Evolutionary conservation across 2,888 invertebrate species (phyloP).

Genomic region (Micropterix aruncella): DNA sequence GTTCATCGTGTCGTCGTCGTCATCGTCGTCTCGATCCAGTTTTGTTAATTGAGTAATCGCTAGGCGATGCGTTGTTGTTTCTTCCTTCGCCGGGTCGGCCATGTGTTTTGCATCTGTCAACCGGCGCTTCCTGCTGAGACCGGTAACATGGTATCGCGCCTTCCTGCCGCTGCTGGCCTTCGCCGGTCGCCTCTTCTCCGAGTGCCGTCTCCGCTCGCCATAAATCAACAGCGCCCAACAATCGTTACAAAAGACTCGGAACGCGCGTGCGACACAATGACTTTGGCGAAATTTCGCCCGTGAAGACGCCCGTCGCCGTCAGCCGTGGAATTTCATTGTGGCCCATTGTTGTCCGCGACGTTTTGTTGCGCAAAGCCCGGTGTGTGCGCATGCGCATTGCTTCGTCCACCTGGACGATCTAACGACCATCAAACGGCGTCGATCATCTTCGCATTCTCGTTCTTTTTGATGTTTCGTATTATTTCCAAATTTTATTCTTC

Average conservation of each 20-base stretch:
- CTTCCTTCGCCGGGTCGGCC: constrained; percentile 15
- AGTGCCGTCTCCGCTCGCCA: background rate
- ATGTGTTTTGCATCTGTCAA: constrained; percentile 38
- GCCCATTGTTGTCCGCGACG: background rate
- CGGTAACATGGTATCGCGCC: constrained; percentile 16
- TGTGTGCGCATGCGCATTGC: background rate
- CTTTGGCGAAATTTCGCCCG: background rate
- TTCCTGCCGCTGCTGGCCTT: constrained; percentile 15
- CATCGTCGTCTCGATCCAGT: no score
- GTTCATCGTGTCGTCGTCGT: no score
- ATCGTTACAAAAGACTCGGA: background rate
- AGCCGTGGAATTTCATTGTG: background rate
- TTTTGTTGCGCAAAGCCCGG: background rate
- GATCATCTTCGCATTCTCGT: no score
- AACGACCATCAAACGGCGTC: background rate
- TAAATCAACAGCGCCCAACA: no score
- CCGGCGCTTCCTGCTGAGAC: constrained; percentile 27
- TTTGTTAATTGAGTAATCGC: background rate
- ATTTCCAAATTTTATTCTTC: no score
- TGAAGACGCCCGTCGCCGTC: background rate
- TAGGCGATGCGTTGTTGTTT: background rate
- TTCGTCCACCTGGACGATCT: background rate
- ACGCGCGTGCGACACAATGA: background rate
- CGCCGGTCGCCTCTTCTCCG: background rate
- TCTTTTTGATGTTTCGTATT: no score